phyloP scores from a whole-genome alignment of 2,888 invertebrate genomes.

The Meliscaeva auricollis region DNA sequence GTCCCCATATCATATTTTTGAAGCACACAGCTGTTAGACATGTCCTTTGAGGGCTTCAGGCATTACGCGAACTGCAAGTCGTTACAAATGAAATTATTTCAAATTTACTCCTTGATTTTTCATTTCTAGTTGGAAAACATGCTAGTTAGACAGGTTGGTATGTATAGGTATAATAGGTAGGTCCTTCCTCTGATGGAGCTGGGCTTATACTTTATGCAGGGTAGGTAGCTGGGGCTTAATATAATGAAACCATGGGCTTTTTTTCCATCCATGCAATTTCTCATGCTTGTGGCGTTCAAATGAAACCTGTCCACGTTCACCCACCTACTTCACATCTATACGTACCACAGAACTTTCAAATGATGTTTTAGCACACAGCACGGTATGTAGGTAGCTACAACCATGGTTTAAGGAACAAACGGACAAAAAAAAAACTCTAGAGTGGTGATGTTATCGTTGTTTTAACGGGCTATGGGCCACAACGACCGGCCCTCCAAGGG shows the following conservation, averaged over 20 bases:
- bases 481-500: constrained; percentile 62
- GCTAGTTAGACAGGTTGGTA: neutral
- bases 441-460: constrained; percentile 73
- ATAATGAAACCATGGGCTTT: constrained; percentile 6
- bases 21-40: neutral
- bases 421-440: constrained; percentile 25
- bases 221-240: neutral
- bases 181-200: neutral
- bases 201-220: neutral
- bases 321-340: constrained; percentile 44
- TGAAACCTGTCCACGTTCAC: constrained; percentile 54
- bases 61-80: constrained; percentile 4
- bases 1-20: neutral
- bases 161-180: too few species aligned
- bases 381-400: neutral
- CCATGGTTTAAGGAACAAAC: neutral
- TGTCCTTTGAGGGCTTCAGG: constrained; percentile 22
- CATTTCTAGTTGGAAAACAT: constrained; percentile 20
- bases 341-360: constrained; percentile 54
- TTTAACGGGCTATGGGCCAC: constrained; percentile 72
- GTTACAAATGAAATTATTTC: constrained; percentile 24
- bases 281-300: constrained; percentile 58
- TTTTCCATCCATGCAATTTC: constrained; percentile 38
- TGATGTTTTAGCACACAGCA: constrained; percentile 53
- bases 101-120: constrained; percentile 48